A percentile compares a stretch with the other conserved stretches of the same genome.
Evolutionary conservation across 1,140 invertebrate genomes (phyloP).

Genomic region (Heliconius nattereri): DNA sequence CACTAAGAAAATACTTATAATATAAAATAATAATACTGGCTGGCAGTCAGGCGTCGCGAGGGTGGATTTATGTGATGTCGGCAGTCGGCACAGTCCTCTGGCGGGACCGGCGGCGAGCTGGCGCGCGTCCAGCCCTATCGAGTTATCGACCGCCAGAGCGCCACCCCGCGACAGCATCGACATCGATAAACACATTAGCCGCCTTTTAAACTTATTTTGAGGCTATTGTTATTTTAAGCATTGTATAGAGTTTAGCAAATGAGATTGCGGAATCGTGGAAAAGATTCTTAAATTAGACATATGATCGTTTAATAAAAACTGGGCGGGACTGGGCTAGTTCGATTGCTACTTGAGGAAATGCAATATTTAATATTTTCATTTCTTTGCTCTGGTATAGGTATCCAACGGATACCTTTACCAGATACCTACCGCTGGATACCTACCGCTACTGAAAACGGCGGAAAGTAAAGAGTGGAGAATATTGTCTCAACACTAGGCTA

Average conservation of each 20-base stretch:
- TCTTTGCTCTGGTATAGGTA: too few relatives aligned
- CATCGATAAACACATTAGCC: slow-evolving; percentile 41
- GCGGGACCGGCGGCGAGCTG: slow-evolving; percentile 46
- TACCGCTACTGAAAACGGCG: too few relatives aligned
- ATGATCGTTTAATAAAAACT: too few relatives aligned
- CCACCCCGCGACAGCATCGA: slow-evolving; percentile 43
- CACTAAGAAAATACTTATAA: neutral
- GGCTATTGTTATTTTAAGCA: slow-evolving; percentile 12
- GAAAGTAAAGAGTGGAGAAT: too few relatives aligned
- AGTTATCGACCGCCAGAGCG: slow-evolving; percentile 54
- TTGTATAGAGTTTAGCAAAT: neutral
- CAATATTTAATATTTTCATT: too few relatives aligned
- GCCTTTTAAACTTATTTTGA: slow-evolving; percentile 37
- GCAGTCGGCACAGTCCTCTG: slow-evolving; percentile 21
- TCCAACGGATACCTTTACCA: too few relatives aligned
- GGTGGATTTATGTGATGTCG: slow-evolving; percentile 59
- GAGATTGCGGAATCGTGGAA: too few relatives aligned
- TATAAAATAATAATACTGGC: slow-evolving; percentile 12
- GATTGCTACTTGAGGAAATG: too few relatives aligned
- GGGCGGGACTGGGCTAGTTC: too few relatives aligned
- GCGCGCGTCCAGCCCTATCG: slow-evolving; percentile 67
- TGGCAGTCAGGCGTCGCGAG: slow-evolving; percentile 45
- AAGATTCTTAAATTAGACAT: too few relatives aligned
- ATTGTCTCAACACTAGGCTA: too few relatives aligned
- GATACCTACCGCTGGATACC: too few relatives aligned